Base-by-base conservation (phyloP, 1,140 invertebrate genomes). In the Calycopis cecrops region DNA sequence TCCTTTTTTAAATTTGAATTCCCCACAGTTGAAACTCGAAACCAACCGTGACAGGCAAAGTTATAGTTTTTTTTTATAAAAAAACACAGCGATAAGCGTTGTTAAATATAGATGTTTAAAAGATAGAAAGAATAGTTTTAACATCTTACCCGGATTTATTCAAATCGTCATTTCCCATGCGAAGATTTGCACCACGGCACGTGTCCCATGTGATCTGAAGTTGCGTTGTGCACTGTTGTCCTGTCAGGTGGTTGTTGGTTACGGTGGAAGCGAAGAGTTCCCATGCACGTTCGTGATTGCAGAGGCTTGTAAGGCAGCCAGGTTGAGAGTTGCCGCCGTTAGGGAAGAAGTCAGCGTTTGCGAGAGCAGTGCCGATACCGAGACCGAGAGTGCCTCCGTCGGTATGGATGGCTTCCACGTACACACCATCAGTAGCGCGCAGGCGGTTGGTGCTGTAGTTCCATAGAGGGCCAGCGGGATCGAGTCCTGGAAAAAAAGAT, bases 311-410 rank as follows among this genome's bases (percentile, higher is more conserved):
- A 1, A 77, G 12, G 42, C 88, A 87, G 16, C 89, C 88, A 16
- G 89, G 89, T 34, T 88, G 88, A 17, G 70, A 69, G 8, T 59
- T 63, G 7, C 93, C 94, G 7, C 93, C 93, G 70, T 96, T 96
- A 1, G 93, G 93, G 76, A 92, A 96, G 87, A 96, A 96, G 75
- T 96, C 95, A 8, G 89, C 90, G 62, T 93, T 89, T 11, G 64
- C 74, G 0, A 82, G 54, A 9, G 61, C 4, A 87, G 91, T 53
- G 87, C 85, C 47, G 89, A 90, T 71, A 88, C 89, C 48, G 79
- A 82, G 67, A 1, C 79, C 78, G 18, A 78, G 87, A 62, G 91
- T 90, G 2, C 79, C 79, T 21, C 79, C 87, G 63, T 92, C 90
- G 0, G 93, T 93, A 61, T 95, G 93, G 57, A 94, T 89, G 4